These are phyloP conservation scores for Synodontis membranacea DNA, from an alignment of 2,113 vertebrate genomes.

Conservation along the genomic window DNA sequence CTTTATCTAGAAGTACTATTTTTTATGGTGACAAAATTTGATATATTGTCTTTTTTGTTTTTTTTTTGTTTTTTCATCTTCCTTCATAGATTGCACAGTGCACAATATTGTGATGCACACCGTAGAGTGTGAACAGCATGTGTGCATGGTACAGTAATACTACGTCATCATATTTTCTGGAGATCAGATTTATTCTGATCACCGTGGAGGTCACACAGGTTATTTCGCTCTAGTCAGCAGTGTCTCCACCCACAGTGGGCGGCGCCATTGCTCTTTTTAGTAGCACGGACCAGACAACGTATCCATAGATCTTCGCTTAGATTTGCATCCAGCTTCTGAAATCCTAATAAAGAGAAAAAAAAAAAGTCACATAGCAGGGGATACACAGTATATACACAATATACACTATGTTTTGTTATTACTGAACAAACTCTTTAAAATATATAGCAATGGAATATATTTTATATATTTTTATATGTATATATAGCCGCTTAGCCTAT, in stretches of 20 bases:
- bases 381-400: slow-evolving; percentile 23
- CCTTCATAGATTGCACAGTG: slow-evolving; percentile 17
- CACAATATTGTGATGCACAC: slow-evolving; percentile 53
- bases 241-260: slow-evolving; percentile 32
- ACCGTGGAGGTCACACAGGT: slow-evolving; percentile 9
- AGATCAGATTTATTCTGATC: neutral
- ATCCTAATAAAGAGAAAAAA: slow-evolving; percentile 30
- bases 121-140: slow-evolving; percentile 62
- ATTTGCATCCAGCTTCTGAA: slow-evolving; percentile 23
- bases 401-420: slow-evolving; percentile 63
- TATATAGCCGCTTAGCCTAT: slow-evolving; percentile 69
- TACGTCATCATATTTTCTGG: slow-evolving; percentile 15
- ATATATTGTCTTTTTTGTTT: slow-evolving; percentile 42
- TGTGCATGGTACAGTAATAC: slow-evolving; percentile 66
- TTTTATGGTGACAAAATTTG: slow-evolving; percentile 36
- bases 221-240: neutral
- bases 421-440: slow-evolving; percentile 66
- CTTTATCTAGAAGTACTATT: slow-evolving; percentile 55
- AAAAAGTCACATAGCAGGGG: slow-evolving; percentile 8
- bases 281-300: neutral
- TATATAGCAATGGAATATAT: slow-evolving; percentile 62
- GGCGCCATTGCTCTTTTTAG: slow-evolving; percentile 7
- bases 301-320: slow-evolving; percentile 5
- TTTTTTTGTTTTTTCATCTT: neutral
- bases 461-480: slow-evolving; percentile 77